These are phyloP conservation scores for Reticulitermes speratus DNA, from an alignment of 1,140 invertebrate species.

Conservation along the genomic window DNA sequence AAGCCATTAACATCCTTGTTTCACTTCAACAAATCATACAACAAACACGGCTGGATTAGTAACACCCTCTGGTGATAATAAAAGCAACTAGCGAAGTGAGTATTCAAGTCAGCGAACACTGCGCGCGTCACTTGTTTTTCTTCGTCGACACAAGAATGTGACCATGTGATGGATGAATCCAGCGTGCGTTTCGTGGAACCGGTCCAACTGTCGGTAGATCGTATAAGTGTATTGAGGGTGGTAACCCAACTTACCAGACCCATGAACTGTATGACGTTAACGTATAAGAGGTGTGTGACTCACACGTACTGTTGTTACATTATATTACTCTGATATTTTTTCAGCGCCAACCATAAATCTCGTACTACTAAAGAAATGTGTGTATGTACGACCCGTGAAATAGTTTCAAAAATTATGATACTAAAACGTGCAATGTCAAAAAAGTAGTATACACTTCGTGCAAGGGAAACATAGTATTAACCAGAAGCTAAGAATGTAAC, in stretches of 20 bases:
- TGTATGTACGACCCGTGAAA: background rate
- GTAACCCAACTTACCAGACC: background rate
- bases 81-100: background rate
- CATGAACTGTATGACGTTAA: background rate
- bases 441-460: no score
- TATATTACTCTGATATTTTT: background rate
- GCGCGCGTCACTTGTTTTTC: background rate
- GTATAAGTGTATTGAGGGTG: background rate
- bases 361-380: background rate
- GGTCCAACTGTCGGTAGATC: slow-evolving; percentile 18
- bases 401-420: background rate
- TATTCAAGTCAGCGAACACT: background rate
- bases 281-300: background rate
- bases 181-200: slow-evolving; percentile 22
- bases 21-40: slow-evolving; percentile 8
- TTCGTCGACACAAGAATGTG: slow-evolving; percentile 21
- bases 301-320: background rate
- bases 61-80: background rate
- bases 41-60: background rate
- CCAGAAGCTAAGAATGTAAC: no score
- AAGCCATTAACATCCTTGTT: background rate
- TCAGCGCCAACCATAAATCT: background rate
- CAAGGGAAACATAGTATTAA: no score
- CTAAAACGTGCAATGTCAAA: no score
- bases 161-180: slow-evolving; percentile 25